A percentile compares a stretch with the other conserved stretches of the same genome.
Evolutionary conservation across 2,797 vertebrate genomes (phyloP).

Genomic region (Lepilemur septentrionalis): DNA sequence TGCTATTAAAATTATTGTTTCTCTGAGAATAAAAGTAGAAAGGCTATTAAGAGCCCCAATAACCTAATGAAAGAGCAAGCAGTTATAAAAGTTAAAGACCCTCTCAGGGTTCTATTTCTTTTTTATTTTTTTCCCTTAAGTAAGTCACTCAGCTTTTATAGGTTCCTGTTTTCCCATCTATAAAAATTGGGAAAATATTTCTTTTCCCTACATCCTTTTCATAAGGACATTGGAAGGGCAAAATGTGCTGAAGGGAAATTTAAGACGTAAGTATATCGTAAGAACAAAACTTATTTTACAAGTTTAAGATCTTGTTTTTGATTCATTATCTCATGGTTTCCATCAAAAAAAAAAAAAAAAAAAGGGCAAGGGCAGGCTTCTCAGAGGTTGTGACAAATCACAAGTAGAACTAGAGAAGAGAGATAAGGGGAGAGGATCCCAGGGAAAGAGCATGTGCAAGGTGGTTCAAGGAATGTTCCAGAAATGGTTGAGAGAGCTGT

Average conservation of each 20-base stretch:
- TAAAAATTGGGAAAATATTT: constrained; percentile 17
- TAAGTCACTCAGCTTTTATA: background rate
- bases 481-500: background rate
- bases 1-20: constrained; percentile 46
- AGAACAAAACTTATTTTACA: background rate
- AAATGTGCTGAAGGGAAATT: background rate
- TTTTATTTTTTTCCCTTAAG: background rate
- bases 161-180: constrained; percentile 20
- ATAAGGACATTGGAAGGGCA: background rate
- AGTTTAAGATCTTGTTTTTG: background rate
- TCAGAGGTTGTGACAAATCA: background rate
- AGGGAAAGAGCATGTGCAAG: background rate
- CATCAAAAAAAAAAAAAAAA: background rate
- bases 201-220: background rate
- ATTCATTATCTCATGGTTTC: background rate
- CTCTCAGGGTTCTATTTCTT: background rate
- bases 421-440: background rate
- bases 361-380: too few relatives aligned
- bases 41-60: background rate
- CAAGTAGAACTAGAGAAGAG: background rate
- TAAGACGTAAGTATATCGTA: background rate
- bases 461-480: background rate
- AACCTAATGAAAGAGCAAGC: constrained; percentile 36
- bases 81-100: background rate
- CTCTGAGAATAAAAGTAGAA: constrained; percentile 32